Conservation (phyloP, 1,140 invertebrate species). For the Chelonus insularis region DNA sequence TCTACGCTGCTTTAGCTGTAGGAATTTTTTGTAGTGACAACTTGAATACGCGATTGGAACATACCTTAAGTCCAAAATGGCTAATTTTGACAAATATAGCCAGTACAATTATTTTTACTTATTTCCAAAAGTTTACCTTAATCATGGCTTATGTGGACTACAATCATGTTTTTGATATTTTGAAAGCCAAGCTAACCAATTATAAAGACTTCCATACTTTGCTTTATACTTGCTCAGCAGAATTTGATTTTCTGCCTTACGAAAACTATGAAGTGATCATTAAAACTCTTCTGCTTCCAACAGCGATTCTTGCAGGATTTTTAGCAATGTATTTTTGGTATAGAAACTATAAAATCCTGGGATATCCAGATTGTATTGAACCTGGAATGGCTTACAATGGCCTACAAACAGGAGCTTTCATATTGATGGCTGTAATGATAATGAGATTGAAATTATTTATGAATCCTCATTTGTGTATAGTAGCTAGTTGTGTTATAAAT, state of each 20-base stretch:
- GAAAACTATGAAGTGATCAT: slow-evolving; percentile 59
- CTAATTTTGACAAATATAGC: slow-evolving; percentile 23
- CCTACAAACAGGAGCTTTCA: slow-evolving; percentile 70
- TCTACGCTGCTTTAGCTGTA: slow-evolving; percentile 63
- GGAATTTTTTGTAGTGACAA: slow-evolving; percentile 34
- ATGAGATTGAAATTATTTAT: slow-evolving; percentile 86
- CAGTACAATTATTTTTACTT: slow-evolving; percentile 36
- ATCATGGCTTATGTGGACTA: slow-evolving; percentile 60
- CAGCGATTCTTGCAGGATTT: slow-evolving; percentile 56
- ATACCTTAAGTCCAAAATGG: slow-evolving; percentile 15
- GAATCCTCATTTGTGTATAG: slow-evolving; percentile 78
- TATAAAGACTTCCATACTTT: slow-evolving; percentile 81
- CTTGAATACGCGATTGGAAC: slow-evolving; percentile 25
- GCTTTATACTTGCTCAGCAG: slow-evolving; percentile 81
- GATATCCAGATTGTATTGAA: slow-evolving; percentile 56
- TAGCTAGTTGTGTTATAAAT: slow-evolving; percentile 66
- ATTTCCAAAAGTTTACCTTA: slow-evolving; percentile 44
- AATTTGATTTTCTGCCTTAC: slow-evolving; percentile 79
- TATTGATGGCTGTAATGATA: slow-evolving; percentile 74
- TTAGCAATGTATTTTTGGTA: slow-evolving; percentile 56
- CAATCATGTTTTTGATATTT: slow-evolving; percentile 76
- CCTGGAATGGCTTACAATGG: slow-evolving; percentile 72
- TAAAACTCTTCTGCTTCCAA: slow-evolving; percentile 64
- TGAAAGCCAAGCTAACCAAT: slow-evolving; percentile 74
- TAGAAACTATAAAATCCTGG: slow-evolving; percentile 38